Base-by-base conservation (phyloP, 1,140 invertebrate species). In the Pogonomyrmex barbatus region DNA sequence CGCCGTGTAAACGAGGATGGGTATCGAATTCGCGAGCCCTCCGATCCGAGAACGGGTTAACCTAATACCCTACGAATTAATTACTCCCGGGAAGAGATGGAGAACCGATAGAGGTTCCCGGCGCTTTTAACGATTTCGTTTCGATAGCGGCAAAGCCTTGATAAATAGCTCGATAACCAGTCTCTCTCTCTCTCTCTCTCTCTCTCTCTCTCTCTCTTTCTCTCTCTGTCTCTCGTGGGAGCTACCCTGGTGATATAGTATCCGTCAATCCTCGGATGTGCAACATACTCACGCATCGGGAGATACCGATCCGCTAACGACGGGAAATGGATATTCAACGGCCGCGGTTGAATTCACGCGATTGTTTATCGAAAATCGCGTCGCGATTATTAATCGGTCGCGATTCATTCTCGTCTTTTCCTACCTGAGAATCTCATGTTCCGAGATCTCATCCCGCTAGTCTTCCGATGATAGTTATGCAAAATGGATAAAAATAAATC, bases 21-120 rank as follows among this genome's bases (percentile, higher is more conserved):
- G 56, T 76, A 77, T 89, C 88, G 83, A 86, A 89, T 89, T 89
- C 76, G 60, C 60, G 39, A 89, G 47, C 56, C 62, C 56, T 75
- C 50, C 24, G 42, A 6, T 54, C 42, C 14, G 47, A 67, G 8
- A 78, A 45, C 50, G 62, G 33, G 70, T 77, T 60, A 67, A 86
- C 68, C 85, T 81, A 87, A 86, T 63, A 77, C 60, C 36, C 30
- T 86, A 60, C 77, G 70, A 79, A 87, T 87, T 86, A 82, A 89
- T 89, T 77, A 65, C n/a, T 50, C 45, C 39, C 10, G 30, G 56
- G 17, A 47, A 36, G 39, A 50, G 45, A 50, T 47, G 14, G 58
- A 45, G 24, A 67, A 33, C 17, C 42, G 42, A 73, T 73, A 47
- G 50, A 56, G 77, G 39, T 42, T 30, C 14, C 68, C 39, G 52